A percentile compares a stretch with the other conserved stretches of the same genome.
These are phyloP conservation scores for Halesus radiatus DNA, from an alignment of 1,140 invertebrate species.

Conservation along the genomic window DNA sequence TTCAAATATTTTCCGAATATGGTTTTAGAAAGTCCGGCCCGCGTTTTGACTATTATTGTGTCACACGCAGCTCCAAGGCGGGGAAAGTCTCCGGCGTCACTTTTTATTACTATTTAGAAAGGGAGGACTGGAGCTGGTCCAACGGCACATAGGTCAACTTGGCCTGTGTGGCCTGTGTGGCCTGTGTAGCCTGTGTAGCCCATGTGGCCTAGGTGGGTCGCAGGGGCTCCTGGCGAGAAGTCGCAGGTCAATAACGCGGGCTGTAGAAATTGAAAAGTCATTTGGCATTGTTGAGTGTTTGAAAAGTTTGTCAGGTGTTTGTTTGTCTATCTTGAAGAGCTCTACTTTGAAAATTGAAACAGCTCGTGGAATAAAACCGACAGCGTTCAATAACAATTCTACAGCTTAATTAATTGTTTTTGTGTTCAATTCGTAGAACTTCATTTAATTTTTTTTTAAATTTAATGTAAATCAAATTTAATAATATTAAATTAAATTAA, in stretches of 20 bases:
- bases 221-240: too few species aligned
- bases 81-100: constrained; percentile 12
- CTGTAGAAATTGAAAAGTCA: neutral
- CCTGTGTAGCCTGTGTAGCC: too few species aligned
- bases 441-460: too few species aligned
- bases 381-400: constrained; percentile 6
- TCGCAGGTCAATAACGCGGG: neutral
- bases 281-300: constrained; percentile 2
- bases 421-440: too few species aligned
- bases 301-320: constrained; percentile 5
- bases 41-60: neutral
- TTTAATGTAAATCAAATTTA: too few species aligned
- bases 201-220: too few species aligned
- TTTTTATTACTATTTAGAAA: constrained; percentile 13
- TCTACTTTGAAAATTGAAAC: neutral
- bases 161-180: too few species aligned
- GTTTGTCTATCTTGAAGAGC: neutral
- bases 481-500: too few species aligned
- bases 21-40: constrained; percentile 33
- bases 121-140: neutral
- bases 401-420: too few species aligned
- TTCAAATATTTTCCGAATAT: constrained; percentile 4
- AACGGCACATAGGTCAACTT: too few species aligned
- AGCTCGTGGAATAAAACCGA: too few species aligned
- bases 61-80: neutral